Conservation (phyloP, 2,797 vertebrate genomes). For the Mormyrus proboscirostris region DNA sequence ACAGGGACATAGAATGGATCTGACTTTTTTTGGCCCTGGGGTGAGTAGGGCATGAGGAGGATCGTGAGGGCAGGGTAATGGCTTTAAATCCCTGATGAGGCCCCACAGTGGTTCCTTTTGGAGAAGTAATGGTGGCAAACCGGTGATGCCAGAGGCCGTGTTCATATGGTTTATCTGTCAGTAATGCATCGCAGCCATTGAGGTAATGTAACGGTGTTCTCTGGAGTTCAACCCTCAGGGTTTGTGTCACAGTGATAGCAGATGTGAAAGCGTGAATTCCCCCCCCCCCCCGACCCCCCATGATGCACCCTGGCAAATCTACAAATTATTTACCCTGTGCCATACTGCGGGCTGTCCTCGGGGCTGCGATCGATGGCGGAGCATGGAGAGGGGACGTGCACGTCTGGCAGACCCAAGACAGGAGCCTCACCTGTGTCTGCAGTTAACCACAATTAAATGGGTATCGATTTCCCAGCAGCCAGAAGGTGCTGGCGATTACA, state of each 20-base stretch:
- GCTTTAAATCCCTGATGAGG: background rate
- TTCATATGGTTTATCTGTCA: background rate
- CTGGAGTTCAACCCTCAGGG: background rate
- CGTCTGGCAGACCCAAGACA: background rate
- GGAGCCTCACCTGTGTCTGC: conserved; percentile 12
- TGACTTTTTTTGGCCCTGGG: background rate
- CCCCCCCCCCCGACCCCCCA: background rate
- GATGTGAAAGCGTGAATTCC: background rate
- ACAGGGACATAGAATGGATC: background rate
- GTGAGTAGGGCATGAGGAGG: background rate
- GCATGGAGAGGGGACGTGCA: background rate
- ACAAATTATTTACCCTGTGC: background rate
- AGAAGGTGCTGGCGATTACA: conserved; percentile 10
- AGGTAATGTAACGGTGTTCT: background rate
- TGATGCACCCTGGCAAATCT: background rate
- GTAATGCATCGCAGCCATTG: background rate
- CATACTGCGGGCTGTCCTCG: background rate
- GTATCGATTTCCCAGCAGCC: conserved; percentile 14
- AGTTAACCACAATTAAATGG: conserved; percentile 21
- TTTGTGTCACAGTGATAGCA: background rate
- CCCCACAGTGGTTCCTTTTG: background rate
- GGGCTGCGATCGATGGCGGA: background rate
- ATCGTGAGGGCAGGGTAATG: background rate
- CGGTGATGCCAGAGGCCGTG: background rate
- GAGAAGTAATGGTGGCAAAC: background rate